A percentile compares a stretch with the other conserved stretches of the same genome.
These are phyloP conservation scores for Eulemur mongoz DNA, from an alignment of 2,797 vertebrate species.

Conservation along the genomic window DNA sequence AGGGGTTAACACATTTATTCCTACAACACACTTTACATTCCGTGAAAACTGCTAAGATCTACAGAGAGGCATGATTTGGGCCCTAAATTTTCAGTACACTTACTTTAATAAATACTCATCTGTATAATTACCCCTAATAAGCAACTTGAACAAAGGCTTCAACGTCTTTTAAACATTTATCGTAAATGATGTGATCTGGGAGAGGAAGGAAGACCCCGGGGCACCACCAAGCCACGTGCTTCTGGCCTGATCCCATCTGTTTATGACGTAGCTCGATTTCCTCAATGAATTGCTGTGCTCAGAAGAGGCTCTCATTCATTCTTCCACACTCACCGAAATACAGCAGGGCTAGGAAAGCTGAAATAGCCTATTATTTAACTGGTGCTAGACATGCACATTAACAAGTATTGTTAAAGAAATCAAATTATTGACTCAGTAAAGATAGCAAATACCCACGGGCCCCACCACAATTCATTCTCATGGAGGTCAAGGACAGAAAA, in stretches of 20 bases:
- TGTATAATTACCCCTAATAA: constrained; percentile 31
- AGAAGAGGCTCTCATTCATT: background rate
- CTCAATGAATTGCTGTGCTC: constrained; percentile 43
- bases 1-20: background rate
- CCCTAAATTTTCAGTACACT: background rate
- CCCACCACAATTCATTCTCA: background rate
- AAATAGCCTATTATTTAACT: background rate
- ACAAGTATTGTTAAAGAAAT: constrained; percentile 7
- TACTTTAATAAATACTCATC: constrained; percentile 44
- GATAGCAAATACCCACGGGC: background rate
- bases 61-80: background rate
- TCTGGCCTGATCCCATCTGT: background rate
- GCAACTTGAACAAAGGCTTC: constrained; percentile 45
- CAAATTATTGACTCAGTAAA: constrained; percentile 5
- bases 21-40: background rate
- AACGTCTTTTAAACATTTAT: constrained; percentile 54
- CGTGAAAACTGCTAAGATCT: constrained; percentile 39
- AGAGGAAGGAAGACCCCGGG: constrained; percentile 23
- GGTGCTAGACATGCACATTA: background rate
- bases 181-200: constrained; percentile 5
- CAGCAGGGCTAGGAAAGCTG: background rate
- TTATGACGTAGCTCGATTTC: constrained; percentile 38
- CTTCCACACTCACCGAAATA: background rate
- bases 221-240: background rate
- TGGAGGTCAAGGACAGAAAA: background rate